Evolutionary conservation across 2,797 vertebrate genomes (phyloP).

Genomic region (Parambassis ranga): DNA sequence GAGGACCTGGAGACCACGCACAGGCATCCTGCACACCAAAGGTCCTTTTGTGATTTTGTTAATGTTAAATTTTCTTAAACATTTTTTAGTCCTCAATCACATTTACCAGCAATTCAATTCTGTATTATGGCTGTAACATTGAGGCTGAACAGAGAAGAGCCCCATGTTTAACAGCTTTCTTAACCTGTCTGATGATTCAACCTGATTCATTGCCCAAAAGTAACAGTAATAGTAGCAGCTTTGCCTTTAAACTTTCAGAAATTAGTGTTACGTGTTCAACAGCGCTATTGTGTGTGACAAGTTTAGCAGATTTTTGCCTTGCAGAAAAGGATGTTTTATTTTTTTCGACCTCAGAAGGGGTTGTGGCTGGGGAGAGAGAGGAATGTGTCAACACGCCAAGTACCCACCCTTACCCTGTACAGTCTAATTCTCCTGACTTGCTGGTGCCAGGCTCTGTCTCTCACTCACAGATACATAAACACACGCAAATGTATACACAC

Average conservation of each 20-base stretch:
- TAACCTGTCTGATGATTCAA: neutral
- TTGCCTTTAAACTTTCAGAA: neutral
- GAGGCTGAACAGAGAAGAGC: neutral
- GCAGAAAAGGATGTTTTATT: slow-evolving; percentile 33
- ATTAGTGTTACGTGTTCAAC: neutral
- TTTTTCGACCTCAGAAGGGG: slow-evolving; percentile 50
- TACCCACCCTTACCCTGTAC: slow-evolving; percentile 65
- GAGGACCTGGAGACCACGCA: neutral
- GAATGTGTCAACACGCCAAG: slow-evolving; percentile 69
- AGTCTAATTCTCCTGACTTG: slow-evolving; percentile 60
- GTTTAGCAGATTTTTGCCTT: slow-evolving; percentile 15
- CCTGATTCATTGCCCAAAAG: neutral
- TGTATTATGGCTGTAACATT: neutral
- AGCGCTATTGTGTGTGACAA: slow-evolving; percentile 38
- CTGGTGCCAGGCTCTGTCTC: slow-evolving; percentile 64
- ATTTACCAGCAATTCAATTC: neutral
- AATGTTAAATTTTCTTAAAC: neutral
- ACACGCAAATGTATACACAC: slow-evolving; percentile 12
- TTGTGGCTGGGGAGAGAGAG: slow-evolving; percentile 55
- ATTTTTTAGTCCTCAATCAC: neutral
- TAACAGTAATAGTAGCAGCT: neutral
- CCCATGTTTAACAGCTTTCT: neutral
- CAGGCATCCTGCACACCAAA: neutral
- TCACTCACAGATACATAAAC: slow-evolving; percentile 15
- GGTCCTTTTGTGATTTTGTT: neutral